These are phyloP conservation scores for Xiphorhynchus elegans DNA, from an alignment of 2,113 vertebrate species.

Conservation along the genomic window DNA sequence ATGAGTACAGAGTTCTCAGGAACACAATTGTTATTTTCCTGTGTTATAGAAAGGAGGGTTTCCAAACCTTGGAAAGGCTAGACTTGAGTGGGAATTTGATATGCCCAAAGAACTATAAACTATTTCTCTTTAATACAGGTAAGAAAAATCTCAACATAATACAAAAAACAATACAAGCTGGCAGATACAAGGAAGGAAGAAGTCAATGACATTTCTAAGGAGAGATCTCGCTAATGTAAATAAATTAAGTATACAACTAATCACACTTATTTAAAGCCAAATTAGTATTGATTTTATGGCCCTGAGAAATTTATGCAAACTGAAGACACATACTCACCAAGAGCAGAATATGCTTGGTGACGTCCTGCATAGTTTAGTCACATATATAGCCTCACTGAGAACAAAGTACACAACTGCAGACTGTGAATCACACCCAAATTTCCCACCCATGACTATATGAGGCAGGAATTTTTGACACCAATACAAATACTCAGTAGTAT, in stretches of 20 bases:
- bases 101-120: not conserved
- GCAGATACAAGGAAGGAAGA: not conserved
- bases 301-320: not conserved
- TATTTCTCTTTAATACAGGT: not conserved
- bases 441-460: not conserved
- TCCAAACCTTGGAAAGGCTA: not conserved
- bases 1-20: not conserved
- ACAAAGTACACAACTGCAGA: not conserved
- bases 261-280: not conserved
- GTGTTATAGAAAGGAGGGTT: not conserved
- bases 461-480: not conserved
- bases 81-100: not conserved
- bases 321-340: not conserved
- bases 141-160: not conserved
- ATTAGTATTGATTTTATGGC: not conserved
- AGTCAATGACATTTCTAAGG: not conserved
- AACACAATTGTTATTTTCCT: not conserved
- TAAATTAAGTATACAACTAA: not conserved
- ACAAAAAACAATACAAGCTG: not conserved
- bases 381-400: not conserved
- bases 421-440: not conserved
- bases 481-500: not conserved
- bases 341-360: not conserved
- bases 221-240: not conserved
- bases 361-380: not conserved